Evolutionary conservation across 2,113 vertebrate genomes (phyloP).

Genomic region (Toxostoma redivivum): DNA sequence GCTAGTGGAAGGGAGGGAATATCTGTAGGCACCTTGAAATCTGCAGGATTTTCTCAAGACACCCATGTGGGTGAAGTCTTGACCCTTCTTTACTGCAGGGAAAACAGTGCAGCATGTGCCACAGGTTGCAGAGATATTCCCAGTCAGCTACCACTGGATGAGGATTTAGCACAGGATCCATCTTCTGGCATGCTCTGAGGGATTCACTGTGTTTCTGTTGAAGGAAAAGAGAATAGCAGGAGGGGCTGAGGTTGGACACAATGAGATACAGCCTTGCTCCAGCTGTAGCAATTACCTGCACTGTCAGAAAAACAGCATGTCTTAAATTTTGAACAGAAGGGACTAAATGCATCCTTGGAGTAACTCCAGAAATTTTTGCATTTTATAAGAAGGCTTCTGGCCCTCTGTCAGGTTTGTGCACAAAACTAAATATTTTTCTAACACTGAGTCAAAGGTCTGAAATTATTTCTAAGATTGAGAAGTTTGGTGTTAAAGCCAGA

Average conservation of each 20-base stretch:
- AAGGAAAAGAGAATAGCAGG: neutral
- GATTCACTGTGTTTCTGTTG: neutral
- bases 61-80: neutral
- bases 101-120: neutral
- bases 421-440: constrained; percentile 3
- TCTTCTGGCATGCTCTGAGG: neutral
- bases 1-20: neutral
- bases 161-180: neutral
- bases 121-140: neutral
- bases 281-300: constrained; percentile 30
- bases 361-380: neutral
- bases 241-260: neutral
- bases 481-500: neutral
- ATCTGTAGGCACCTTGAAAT: neutral
- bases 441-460: neutral
- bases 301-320: constrained; percentile 15
- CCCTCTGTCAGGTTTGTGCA: neutral
- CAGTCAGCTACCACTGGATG: fast-evolving
- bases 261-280: neutral
- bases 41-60: neutral
- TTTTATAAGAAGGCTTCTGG: neutral
- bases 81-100: neutral
- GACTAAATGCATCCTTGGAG: constrained; percentile 28
- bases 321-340: constrained; percentile 49
- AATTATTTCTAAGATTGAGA: neutral